These are phyloP conservation scores for Orthosia incerta DNA, from an alignment of 2,888 invertebrate genomes.

Conservation along the genomic window DNA sequence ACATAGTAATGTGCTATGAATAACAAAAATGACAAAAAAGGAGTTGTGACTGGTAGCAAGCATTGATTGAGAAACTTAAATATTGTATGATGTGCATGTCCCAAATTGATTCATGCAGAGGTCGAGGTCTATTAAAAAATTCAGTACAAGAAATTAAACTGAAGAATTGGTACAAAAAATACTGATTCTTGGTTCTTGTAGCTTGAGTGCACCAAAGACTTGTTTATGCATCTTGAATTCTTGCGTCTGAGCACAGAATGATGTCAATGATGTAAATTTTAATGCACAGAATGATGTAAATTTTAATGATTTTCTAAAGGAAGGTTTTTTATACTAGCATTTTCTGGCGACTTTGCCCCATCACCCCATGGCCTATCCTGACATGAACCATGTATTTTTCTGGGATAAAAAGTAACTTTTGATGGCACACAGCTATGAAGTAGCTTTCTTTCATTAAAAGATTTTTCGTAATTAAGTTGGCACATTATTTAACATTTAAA, in stretches of 20 bases:
- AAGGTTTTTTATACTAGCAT: no score
- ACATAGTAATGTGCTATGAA: conserved; percentile 12
- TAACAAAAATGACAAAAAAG: not conserved
- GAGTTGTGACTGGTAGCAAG: not conserved
- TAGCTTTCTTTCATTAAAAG: not conserved
- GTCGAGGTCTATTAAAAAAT: conserved; percentile 10
- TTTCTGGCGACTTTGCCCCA: no score
- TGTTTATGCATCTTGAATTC: not conserved
- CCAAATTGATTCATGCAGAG: conserved; percentile 15
- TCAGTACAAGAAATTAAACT: not conserved
- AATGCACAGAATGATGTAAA: not conserved
- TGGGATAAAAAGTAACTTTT: no score
- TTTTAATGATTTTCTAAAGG: no score
- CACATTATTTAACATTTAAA: no score
- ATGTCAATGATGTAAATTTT: no score
- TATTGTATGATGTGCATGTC: not conserved
- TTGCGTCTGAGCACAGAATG: not conserved
- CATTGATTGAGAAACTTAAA: conserved; percentile 8
- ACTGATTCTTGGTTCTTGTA: not conserved
- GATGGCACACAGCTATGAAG: not conserved
- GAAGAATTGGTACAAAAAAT: not conserved
- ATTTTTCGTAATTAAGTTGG: no score
- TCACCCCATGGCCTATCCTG: not conserved
- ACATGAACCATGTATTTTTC: not conserved
- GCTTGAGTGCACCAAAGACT: not conserved